A percentile compares a stretch with the other conserved stretches of the same genome.
Conservation (phyloP, 2,113 vertebrate species). For the Lipotes vexillifer region DNA sequence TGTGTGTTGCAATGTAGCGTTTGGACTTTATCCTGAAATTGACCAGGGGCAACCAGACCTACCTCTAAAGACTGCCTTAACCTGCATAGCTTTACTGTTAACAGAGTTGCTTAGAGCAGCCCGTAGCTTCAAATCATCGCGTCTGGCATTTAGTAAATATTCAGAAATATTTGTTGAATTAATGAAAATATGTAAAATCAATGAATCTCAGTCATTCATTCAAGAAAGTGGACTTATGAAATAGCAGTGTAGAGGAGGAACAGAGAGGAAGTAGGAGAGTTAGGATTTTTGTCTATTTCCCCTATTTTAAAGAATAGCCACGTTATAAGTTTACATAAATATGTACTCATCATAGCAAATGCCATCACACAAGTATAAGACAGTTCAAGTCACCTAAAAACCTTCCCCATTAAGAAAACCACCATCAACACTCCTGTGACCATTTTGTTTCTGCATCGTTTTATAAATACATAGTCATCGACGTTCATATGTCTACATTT, state of each 20-base stretch:
- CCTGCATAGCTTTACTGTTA: neutral
- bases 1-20: neutral
- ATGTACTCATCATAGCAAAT: neutral
- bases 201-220: neutral
- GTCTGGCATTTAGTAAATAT: neutral
- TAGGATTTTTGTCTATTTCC: neutral
- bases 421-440: neutral
- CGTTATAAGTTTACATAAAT: neutral
- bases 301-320: neutral
- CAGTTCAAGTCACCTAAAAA: neutral
- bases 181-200: neutral
- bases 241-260: neutral
- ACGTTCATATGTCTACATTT: neutral
- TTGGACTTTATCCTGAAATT: neutral
- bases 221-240: neutral
- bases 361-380: neutral
- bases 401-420: neutral
- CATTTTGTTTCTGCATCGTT: neutral
- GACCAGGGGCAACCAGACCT: neutral
- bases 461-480: neutral
- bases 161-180: neutral
- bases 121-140: neutral
- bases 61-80: no score
- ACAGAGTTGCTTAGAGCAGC: neutral
- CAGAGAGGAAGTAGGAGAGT: neutral